phyloP scores from a whole-genome alignment of 2,113 vertebrate genomes.

The Salminus brasiliensis region DNA sequence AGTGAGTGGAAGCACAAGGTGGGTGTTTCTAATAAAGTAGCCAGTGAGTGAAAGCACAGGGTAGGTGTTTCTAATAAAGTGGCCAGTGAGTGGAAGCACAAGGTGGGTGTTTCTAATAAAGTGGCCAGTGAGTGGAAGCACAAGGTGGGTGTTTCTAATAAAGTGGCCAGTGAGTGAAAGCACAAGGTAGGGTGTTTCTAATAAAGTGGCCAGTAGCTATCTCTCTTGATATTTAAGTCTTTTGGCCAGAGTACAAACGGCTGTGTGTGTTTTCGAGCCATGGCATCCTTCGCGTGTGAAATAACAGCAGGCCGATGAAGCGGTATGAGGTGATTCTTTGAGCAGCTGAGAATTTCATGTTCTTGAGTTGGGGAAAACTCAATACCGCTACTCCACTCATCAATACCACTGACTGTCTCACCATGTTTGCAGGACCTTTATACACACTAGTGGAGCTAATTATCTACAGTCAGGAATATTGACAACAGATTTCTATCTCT shows the following conservation, averaged over 20 bases:
- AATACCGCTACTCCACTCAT: conserved; percentile 67
- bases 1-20: no score
- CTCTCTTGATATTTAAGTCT: neutral
- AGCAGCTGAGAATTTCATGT: conserved; percentile 61
- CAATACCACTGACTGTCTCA: conserved; percentile 72
- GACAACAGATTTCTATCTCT: conserved; percentile 59
- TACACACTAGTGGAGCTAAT: conserved; percentile 70
- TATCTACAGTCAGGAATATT: conserved; percentile 70
- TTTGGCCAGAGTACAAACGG: neutral
- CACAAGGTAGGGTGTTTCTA: no score
- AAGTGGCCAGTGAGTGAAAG: no score
- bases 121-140: no score
- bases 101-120: no score
- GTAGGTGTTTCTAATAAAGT: no score
- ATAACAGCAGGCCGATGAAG: conserved; percentile 49
- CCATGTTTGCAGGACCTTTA: conserved; percentile 60
- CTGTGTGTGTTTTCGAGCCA: neutral
- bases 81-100: no score
- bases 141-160: no score
- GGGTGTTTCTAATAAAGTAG: no score
- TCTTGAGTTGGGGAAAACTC: conserved; percentile 72
- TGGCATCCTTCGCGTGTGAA: conserved; percentile 18
- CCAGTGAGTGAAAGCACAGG: no score
- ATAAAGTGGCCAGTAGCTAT: neutral
- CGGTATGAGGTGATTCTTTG: conserved; percentile 58